Evolutionary conservation across 2,888 invertebrate genomes (phyloP), one percentile per base, ranked within the genome.

Genomic region (Microdon myrmicae): DNA sequence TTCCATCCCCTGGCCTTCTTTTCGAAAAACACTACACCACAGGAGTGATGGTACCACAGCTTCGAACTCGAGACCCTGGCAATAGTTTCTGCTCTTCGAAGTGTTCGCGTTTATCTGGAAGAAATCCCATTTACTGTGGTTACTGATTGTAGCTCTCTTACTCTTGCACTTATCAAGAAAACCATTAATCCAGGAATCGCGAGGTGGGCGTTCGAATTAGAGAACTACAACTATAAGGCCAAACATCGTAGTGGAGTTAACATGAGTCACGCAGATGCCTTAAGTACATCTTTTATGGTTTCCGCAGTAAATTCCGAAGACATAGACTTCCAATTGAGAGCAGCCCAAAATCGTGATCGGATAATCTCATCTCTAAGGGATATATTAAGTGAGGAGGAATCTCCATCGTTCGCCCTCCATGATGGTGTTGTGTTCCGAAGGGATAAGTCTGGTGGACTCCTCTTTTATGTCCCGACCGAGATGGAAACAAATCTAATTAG

Each of bases 1-100:
- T 44, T 68, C 2, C 69, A 70, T 10, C 73, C 74, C 1, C 70
- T 74, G 3, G 71, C 70, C 25, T 74, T 61, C 37, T 75, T 73
- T 29, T 73, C 72, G 23, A 66, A 69, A 37, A 49, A 69, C 34
- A 70, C 71, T 1, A 59, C 70, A n/a, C n/a, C n/a, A n/a, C n/a
- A n/a, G n/a, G n/a, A n/a, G n/a, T n/a, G n/a, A n/a, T n/a, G n/a
- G n/a, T n/a, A n/a, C n/a, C n/a, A n/a, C n/a, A n/a, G n/a, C n/a
- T n/a, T n/a, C n/a, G n/a, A n/a, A n/a, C n/a, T n/a, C n/a, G n/a
- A n/a, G n/a, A n/a, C n/a, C n/a, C n/a, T n/a, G n/a, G n/a, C n/a
- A n/a, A n/a, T n/a, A n/a, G n/a, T n/a, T n/a, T n/a, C n/a, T n/a
- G n/a, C n/a, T n/a, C n/a, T n/a, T n/a, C n/a, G n/a, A n/a, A n/a